Conservation (phyloP, 1,140 invertebrate genomes). For the Danaus plexippus region DNA sequence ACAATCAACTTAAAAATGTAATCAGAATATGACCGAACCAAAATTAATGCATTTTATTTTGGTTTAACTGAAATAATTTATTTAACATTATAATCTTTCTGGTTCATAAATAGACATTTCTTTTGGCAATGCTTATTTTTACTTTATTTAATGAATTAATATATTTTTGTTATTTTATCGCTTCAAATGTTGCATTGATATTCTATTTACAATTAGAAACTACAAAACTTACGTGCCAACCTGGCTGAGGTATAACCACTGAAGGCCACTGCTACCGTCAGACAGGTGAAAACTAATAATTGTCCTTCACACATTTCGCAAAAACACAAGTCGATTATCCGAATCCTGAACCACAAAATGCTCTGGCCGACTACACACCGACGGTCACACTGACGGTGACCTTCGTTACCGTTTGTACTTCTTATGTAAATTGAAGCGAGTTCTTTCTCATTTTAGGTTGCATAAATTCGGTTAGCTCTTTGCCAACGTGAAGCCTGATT, state of each 20-base stretch:
- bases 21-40: no score
- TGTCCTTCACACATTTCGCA: constrained; percentile 41
- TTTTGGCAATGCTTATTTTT: no score
- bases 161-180: no score
- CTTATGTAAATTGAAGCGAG: constrained; percentile 57
- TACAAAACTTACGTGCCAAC: constrained; percentile 52
- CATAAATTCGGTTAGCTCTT: constrained; percentile 56
- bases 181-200: no score
- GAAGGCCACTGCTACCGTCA: constrained; percentile 32
- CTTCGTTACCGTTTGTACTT: constrained; percentile 29
- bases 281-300: constrained; percentile 37
- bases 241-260: constrained; percentile 33
- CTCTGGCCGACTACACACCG: constrained; percentile 21
- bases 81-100: no score
- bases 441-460: constrained; percentile 64
- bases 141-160: no score
- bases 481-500: constrained; percentile 54
- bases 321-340: constrained; percentile 23
- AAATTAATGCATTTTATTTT: no score
- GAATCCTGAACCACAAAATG: constrained; percentile 10
- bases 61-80: no score
- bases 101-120: no score
- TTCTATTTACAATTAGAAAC: constrained; percentile 13
- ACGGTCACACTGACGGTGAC: constrained; percentile 37
- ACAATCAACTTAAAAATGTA: no score